Percentiles rank a stretch among this genome's conserved stretches.
Conservation (phyloP, 2,113 vertebrate genomes). For the Indri indri region DNA sequence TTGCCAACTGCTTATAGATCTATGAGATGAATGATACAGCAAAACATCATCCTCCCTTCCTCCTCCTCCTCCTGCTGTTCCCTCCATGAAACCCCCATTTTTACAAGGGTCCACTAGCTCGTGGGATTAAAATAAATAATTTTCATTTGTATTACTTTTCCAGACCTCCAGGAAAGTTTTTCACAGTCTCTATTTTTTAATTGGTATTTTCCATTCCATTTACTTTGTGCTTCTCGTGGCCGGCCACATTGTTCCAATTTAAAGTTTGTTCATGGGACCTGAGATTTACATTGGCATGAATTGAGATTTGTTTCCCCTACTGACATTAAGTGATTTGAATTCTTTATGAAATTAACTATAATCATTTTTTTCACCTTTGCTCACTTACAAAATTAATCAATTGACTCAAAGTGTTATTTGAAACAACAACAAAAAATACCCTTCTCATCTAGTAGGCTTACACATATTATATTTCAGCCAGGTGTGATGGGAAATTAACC, state of each 20-base stretch:
- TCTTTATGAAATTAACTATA: conserved; percentile 60
- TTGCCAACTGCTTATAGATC: conserved; percentile 41
- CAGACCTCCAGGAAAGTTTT: background rate
- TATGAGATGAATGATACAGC: background rate
- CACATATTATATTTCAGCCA: conserved; percentile 71
- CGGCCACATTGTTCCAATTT: background rate
- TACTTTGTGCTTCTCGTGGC: background rate
- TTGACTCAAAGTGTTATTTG: conserved; percentile 57
- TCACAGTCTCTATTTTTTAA: background rate
- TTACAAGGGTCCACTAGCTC: background rate
- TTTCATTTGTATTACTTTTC: background rate
- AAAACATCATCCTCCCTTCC: background rate
- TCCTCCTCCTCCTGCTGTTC: background rate
- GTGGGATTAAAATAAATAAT: conserved; percentile 4
- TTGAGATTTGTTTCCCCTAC: background rate
- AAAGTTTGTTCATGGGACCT: conserved; percentile 44
- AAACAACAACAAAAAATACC: conserved; percentile 71
- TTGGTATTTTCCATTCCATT: conserved; percentile 2
- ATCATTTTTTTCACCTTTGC: conserved; percentile 54
- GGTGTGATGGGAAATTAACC: conserved; percentile 68
- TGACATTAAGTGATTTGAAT: conserved; percentile 23
- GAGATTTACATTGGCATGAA: conserved; percentile 18
- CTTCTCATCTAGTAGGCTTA: conserved; percentile 44
- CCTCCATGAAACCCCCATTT: background rate
- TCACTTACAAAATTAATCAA: conserved; percentile 70